Evolutionary conservation across 2,113 vertebrate species (phyloP).

Genomic region (Siphamia tubifer): DNA sequence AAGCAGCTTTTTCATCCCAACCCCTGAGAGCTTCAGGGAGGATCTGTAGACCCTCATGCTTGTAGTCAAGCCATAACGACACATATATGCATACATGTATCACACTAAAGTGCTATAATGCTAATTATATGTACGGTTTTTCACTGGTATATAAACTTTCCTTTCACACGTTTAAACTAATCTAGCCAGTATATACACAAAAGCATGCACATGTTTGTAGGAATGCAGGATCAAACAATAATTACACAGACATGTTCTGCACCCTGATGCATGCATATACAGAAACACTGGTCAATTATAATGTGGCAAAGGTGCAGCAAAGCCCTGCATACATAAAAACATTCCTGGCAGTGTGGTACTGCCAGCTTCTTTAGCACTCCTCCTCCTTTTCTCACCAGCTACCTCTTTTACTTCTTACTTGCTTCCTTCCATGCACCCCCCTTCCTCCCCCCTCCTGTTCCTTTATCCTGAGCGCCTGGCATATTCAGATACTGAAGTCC

Average conservation of each 20-base stretch:
- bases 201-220: neutral
- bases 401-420: slow-evolving; percentile 60
- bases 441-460: slow-evolving; percentile 28
- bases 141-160: neutral
- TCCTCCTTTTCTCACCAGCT: slow-evolving; percentile 38
- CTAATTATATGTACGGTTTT: neutral
- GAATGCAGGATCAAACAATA: neutral
- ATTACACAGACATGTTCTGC: neutral
- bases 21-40: slow-evolving; percentile 23
- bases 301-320: slow-evolving; percentile 41
- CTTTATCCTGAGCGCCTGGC: slow-evolving; percentile 83
- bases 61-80: neutral
- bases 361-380: slow-evolving; percentile 39
- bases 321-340: slow-evolving; percentile 15
- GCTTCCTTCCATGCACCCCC: slow-evolving; percentile 41
- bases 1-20: slow-evolving; percentile 57
- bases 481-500: slow-evolving; percentile 87
- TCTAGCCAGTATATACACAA: neutral
- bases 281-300: slow-evolving; percentile 33
- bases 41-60: slow-evolving; percentile 16
- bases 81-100: neutral
- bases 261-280: neutral
- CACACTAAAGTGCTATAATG: neutral
- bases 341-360: slow-evolving; percentile 30
- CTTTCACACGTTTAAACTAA: neutral